Evolutionary conservation across 35 echinoderm and acorn worm species (phyloP).

Genomic region (Lytechinus pictus): DNA sequence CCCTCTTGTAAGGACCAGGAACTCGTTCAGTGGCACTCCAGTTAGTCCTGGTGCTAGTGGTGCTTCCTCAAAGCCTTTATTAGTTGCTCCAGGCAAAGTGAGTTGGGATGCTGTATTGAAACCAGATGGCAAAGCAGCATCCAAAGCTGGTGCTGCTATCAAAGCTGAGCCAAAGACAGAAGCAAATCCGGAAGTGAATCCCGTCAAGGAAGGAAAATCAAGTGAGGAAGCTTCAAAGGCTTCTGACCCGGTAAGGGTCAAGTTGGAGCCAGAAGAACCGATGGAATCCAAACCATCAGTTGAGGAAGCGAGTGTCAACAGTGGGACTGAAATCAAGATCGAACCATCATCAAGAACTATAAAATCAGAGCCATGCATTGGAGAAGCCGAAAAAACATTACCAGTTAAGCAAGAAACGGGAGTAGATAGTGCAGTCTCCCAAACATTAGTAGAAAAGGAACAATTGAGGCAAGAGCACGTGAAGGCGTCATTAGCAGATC

Average conservation of each 20-base stretch:
- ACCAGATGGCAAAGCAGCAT: background rate
- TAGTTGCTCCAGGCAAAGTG: conserved; percentile 4
- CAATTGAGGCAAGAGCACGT: background rate
- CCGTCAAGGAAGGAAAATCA: background rate
- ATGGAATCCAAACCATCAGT: background rate
- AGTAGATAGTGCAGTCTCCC: background rate
- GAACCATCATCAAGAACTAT: background rate
- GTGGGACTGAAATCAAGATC: background rate
- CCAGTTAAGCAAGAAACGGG: background rate
- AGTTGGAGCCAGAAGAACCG: background rate
- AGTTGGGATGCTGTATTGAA: background rate
- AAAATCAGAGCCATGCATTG: background rate
- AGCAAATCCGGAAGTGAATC: background rate
- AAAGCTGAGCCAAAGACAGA: background rate
- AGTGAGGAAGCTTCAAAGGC: background rate
- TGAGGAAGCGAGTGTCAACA: background rate
- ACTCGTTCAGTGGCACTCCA: conserved; percentile 33
- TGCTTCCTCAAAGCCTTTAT: background rate
- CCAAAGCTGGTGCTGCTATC: background rate
- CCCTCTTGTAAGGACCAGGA: conserved; percentile 35
- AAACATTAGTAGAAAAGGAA: background rate
- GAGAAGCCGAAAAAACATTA: background rate
- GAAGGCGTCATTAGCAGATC: background rate
- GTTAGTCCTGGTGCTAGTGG: conserved; percentile 38
- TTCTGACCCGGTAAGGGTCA: background rate